Evolutionary conservation across 2,888 invertebrate genomes (phyloP).

Genomic region (Polydrusus pterygomalis): DNA sequence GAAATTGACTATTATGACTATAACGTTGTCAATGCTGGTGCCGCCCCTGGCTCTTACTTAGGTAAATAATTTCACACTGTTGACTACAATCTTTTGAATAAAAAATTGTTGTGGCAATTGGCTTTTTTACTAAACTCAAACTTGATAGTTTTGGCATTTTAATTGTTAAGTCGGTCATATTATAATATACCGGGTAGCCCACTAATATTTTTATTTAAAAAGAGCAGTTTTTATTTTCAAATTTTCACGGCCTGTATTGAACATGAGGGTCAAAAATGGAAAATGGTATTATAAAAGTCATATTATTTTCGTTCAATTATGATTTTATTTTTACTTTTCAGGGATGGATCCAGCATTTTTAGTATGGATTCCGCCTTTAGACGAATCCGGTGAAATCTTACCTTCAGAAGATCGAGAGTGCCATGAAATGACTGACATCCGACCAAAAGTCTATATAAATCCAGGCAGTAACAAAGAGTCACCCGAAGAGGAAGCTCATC

Average conservation of each 20-base stretch:
- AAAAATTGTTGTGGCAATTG: too few relatives aligned
- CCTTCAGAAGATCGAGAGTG: conserved; percentile 74
- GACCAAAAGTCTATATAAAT: conserved; percentile 71
- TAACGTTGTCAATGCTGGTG: conserved; percentile 88
- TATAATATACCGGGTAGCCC: too few relatives aligned
- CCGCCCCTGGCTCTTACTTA: conserved; percentile 89
- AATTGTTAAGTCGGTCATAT: too few relatives aligned
- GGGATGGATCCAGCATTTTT: conserved; percentile 93
- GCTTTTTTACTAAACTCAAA: too few relatives aligned
- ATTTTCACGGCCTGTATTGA: too few relatives aligned
- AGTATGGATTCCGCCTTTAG: conserved; percentile 90
- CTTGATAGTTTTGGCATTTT: too few relatives aligned
- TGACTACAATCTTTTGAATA: too few relatives aligned
- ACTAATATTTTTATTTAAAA: too few relatives aligned
- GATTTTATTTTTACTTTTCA: conserved; percentile 32
- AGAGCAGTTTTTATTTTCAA: too few relatives aligned
- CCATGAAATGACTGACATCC: conserved; percentile 71
- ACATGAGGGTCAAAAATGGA: too few relatives aligned
- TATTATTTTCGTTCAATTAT: too few relatives aligned
- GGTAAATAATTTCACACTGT: conserved; percentile 46
- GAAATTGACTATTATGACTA: conserved; percentile 93
- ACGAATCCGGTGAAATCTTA: conserved; percentile 79
- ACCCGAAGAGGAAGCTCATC: conserved; percentile 76
- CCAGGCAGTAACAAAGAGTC: conserved; percentile 82
- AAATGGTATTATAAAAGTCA: too few relatives aligned